Evolutionary conservation across 2,888 invertebrate species (phyloP).

Genomic region (Mythimna albipuncta): DNA sequence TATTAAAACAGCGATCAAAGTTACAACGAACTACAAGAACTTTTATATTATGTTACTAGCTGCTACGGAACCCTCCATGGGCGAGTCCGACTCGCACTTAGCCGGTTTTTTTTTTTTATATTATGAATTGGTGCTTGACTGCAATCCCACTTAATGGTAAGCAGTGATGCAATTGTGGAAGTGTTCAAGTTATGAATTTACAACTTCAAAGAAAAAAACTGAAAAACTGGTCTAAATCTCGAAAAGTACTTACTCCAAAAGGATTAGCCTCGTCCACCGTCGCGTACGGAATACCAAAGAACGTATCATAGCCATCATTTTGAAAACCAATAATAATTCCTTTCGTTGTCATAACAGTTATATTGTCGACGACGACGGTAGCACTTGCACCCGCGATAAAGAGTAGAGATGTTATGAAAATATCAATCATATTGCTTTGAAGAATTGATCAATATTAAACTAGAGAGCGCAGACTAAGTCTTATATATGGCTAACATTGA

Average conservation of each 20-base stretch:
- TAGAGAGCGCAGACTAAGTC: neutral
- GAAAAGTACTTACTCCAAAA: slow-evolving; percentile 76
- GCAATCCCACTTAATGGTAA: too few relatives aligned
- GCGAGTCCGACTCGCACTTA: too few relatives aligned
- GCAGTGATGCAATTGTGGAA: too few relatives aligned
- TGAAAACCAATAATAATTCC: slow-evolving; percentile 72
- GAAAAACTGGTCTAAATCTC: neutral
- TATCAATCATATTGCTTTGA: slow-evolving; percentile 32
- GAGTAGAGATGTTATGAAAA: slow-evolving; percentile 17
- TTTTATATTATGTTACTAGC: too few relatives aligned
- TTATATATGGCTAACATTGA: slow-evolving; percentile 30
- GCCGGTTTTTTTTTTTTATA: too few relatives aligned
- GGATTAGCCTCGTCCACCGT: slow-evolving; percentile 75
- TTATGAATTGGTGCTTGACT: too few relatives aligned
- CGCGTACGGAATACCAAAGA: slow-evolving; percentile 81
- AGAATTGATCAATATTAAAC: slow-evolving; percentile 13
- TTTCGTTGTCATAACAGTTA: slow-evolving; percentile 64
- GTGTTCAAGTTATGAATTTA: too few relatives aligned
- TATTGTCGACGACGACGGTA: slow-evolving; percentile 1
- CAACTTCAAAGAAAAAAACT: neutral
- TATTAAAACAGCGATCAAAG: too few relatives aligned
- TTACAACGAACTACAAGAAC: too few relatives aligned
- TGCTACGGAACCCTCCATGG: too few relatives aligned
- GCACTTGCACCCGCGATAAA: neutral
- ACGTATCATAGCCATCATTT: slow-evolving; percentile 74